Evolutionary conservation across 2,888 invertebrate species (phyloP), one percentile per base, ranked within the genome.

Genomic region (Dendrolimus houi): DNA sequence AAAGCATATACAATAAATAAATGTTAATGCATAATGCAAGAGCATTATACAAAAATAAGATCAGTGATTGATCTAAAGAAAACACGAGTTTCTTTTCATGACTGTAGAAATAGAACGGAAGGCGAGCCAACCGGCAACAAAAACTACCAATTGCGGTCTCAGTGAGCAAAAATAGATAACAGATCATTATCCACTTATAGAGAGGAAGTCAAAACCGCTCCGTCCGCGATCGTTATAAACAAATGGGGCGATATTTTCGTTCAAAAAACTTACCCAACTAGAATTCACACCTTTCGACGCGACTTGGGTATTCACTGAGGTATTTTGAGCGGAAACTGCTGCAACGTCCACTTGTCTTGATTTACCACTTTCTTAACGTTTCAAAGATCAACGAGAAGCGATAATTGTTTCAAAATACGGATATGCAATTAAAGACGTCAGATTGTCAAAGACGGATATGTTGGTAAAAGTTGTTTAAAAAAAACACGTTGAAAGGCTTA

Each of bases 111-210:
- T 70, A 74, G 75, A 78, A 73, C 79, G 79, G 79, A 82, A 79
- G 76, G 67, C 61, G 57, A 54, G 62, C 69, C 6, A 67, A 73
- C 68, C 61, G 62, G 66, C 60, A 64, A 75, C 69, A 79, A 79
- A 81, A 81, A 79, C 71, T 70, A 67, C 69, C 74, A 77, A 79
- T 78, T 78, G 79, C 72, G 77, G 77, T 77, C 73, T 72, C 47
- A 47, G 67, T 71, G 68, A 75, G 68, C 75, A 70, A 77, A 81
- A 82, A 80, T 65, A 82, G 83, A 75, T 79, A 80, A 73, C 76
- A 72, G 79, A 81, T 83, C 76, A 86, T 85, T 83, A 85, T 81
- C 87, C 86, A 85, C 80, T 88, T 87, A 87, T 79, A 72, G 83
- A 72, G 68, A 85, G 88, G 88, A 88, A 87, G 86, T 82, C 63